Percentiles rank a stretch among this genome's conserved stretches.
phyloP scores from a whole-genome alignment of 1,140 invertebrate genomes.

The Euschistus heros region DNA sequence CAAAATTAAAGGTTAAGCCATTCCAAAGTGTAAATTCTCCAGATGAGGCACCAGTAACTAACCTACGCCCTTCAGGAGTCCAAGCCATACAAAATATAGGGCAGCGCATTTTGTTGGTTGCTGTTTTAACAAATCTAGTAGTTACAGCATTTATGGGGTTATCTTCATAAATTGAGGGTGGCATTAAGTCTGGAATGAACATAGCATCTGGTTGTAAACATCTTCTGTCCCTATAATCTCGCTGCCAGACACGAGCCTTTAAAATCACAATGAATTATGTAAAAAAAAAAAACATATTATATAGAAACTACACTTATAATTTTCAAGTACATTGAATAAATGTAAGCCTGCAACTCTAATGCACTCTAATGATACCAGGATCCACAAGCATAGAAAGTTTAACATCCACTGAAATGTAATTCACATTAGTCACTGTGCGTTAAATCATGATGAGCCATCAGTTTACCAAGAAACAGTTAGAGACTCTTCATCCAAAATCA shows the following conservation, averaged over 20 bases:
- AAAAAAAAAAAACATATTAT: too few species aligned
- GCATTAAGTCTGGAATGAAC: constrained; percentile 77
- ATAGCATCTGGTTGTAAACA: constrained; percentile 84
- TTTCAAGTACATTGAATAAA: too few species aligned
- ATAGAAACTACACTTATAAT: too few species aligned
- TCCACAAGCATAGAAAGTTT: too few species aligned
- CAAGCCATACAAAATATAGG: constrained; percentile 98
- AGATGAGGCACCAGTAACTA: constrained; percentile 96
- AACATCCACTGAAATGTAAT: too few species aligned
- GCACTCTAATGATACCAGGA: too few species aligned
- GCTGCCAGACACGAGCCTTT: constrained; percentile 83
- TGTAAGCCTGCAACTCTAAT: too few species aligned
- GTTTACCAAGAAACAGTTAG: too few species aligned
- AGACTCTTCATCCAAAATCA: too few species aligned
- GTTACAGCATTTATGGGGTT: constrained; percentile 96
- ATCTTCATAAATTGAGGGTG: constrained; percentile 78
- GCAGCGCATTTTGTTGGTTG: constrained; percentile 99
- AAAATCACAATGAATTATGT: neutral
- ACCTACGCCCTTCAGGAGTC: constrained; percentile 94
- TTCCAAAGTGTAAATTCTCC: constrained; percentile 99
- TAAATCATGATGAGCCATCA: too few species aligned
- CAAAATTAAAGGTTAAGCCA: constrained; percentile 99
- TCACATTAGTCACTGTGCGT: too few species aligned
- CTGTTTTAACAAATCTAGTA: constrained; percentile 92
- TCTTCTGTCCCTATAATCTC: constrained; percentile 75